Percentiles rank a stretch among this genome's conserved stretches.
phyloP scores from a whole-genome alignment of 2,113 vertebrate genomes.

The Mohoua ochrocephala region DNA sequence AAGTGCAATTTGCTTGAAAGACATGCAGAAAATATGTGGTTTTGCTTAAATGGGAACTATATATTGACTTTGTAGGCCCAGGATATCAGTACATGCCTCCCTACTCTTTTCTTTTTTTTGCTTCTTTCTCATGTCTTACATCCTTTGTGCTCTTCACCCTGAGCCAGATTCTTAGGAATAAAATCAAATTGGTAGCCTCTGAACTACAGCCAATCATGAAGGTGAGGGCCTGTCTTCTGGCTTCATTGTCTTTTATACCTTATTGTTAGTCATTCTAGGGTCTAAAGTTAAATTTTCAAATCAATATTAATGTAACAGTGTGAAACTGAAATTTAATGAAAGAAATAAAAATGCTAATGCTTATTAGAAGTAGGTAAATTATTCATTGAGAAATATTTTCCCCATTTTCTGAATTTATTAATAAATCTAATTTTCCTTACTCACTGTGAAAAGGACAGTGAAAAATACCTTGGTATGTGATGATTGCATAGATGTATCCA shows the following conservation, averaged over 20 bases:
- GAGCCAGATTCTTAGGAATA: neutral
- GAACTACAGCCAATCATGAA: neutral
- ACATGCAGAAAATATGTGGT: neutral
- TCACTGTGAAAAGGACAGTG: neutral
- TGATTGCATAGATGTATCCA: neutral
- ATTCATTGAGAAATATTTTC: neutral
- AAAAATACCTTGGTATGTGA: neutral
- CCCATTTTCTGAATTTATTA: neutral
- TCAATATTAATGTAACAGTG: neutral
- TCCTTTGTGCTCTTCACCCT: neutral
- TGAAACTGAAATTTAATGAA: neutral
- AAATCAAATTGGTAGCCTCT: neutral
- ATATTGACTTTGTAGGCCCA: neutral
- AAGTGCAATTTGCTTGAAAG: neutral
- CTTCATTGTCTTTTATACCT: neutral
- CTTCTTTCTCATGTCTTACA: neutral
- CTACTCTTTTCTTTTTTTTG: neutral
- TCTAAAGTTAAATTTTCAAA: neutral
- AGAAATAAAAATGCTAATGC: neutral
- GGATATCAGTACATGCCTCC: neutral
- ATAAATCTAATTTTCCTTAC: neutral
- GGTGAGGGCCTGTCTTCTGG: neutral
- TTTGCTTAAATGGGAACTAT: neutral
- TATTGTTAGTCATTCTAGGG: neutral
- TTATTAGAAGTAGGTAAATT: neutral